Base-by-base conservation (phyloP, 2,797 vertebrate species). In the Myotis daubentonii region DNA sequence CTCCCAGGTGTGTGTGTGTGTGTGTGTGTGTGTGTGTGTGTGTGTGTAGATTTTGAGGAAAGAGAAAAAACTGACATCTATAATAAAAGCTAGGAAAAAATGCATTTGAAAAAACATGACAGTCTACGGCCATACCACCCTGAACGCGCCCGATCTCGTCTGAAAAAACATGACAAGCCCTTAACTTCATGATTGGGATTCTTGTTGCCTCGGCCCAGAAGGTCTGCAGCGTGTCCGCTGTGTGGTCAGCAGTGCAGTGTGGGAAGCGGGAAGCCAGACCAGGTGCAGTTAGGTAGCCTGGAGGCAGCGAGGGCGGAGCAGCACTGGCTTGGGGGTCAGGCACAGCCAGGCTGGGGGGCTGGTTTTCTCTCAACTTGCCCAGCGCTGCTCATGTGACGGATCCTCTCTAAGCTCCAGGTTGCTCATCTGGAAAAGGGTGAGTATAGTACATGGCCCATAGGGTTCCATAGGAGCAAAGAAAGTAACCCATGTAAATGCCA, bases 261-360 rank as follows among this genome's bases (percentile, higher is more conserved):
- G 0, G 33, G 62, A 47, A 87, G 13, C 0, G 0, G 44, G 71
- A 49, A 89, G 44, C 17, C 0, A 2, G n/a, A 8, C 66, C 0
- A 0, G 0, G 0, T 11, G 12, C 3, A 0, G 2, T 17, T 13
- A 20, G 47, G 44, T 30, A 51, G 8, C 49, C 51, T 0, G 12
- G 47, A 65, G 3, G 44, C n/a, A 0, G 36, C 0, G 15, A 16
- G 10, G 10, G 9, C 2, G 0, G 20, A 53, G 60, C 16, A 22
- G 47, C 19, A 4, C 20, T 25, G 23, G 44, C 57, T 5, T 41
- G 9, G 55, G 65, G 62, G 20, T 23, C 9, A 5, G 62, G 47
- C 4, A 9, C 74, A 20, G 13, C n/a, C 1, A 0, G 70, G 1
- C 0, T 30, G 17, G 8, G 4, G 16, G 3, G 13, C 19, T 5